Conservation (phyloP, 2,113 vertebrate species). For the Ornithorhynchus anatinus region DNA sequence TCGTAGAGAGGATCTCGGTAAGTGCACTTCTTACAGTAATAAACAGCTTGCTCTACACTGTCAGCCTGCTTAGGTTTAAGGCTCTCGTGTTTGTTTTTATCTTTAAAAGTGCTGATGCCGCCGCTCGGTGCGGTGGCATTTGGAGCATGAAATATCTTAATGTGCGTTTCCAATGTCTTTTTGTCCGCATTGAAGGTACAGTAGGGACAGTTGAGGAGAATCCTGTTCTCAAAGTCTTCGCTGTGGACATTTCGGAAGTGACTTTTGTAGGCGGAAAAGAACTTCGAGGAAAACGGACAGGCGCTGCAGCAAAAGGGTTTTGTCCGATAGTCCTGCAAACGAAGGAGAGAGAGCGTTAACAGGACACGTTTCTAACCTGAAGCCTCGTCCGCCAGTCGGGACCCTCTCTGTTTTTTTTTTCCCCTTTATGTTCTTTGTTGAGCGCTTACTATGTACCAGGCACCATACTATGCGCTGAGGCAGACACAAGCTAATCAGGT, state of each 20-base stretch:
- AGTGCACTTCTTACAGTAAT: slow-evolving; percentile 99
- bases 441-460: too few relatives aligned
- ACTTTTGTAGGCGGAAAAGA: slow-evolving; percentile 99
- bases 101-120: slow-evolving; percentile 86
- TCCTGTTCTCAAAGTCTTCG: slow-evolving; percentile 98
- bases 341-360: slow-evolving; percentile 67
- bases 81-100: slow-evolving; percentile 84
- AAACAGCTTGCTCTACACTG: slow-evolving; percentile 96
- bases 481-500: too few relatives aligned
- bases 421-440: too few relatives aligned
- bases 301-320: slow-evolving; percentile 99
- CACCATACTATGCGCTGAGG: too few relatives aligned
- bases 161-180: slow-evolving; percentile 99
- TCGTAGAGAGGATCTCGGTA: slow-evolving; percentile 98
- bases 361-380: too few relatives aligned
- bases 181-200: slow-evolving; percentile 99
- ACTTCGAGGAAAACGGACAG: slow-evolving; percentile 97
- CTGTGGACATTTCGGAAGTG: slow-evolving; percentile 99
- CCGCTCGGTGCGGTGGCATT: slow-evolving; percentile 81
- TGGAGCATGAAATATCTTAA: slow-evolving; percentile 98
- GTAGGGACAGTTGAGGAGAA: slow-evolving; percentile 98
- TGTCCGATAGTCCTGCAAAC: slow-evolving; percentile 92
- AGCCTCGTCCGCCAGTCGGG: too few relatives aligned
- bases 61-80: slow-evolving; percentile 89
- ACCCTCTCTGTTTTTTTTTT: too few relatives aligned